Base-by-base conservation (phyloP, 2,797 vertebrate genomes). In the Psittacula echo region DNA sequence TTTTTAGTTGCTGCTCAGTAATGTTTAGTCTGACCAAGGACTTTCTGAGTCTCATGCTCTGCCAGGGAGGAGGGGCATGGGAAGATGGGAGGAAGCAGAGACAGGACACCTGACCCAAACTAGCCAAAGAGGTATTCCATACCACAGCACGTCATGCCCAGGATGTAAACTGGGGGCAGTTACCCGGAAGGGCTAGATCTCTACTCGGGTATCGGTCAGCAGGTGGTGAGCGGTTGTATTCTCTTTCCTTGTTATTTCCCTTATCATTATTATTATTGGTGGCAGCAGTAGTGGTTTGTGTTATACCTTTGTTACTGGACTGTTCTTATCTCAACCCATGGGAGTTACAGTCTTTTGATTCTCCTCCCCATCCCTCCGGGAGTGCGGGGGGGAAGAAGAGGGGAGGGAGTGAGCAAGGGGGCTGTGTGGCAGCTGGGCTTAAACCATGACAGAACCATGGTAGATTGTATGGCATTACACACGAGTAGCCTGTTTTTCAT, bases 171-270 rank as follows among this genome's bases (percentile, higher is more conserved):
- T 56, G 20, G 32, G 32, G 54, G 32, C 20, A n/a, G 30, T n/a
- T n/a, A 56, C 20, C 54, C 3, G 2, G 32, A n/a, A 56, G 32
- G 54, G 12, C 13, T 21, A 56, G 54, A n/a, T 56, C 32, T 13
- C 54, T 56, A 8, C 32, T 56, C 2, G 6, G 54, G 32, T 22
- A n/a, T 56, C 1, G 1, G 54, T 22, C 4, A 1, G 54, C 5
- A 5, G 20, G 20, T 22, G 32, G 32, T n/a, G 32, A 56, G 12
- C 8, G 1, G 13, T 13, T 56, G 8, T 56, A n/a, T 56, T 22
- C 20, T 56, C 54, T 56, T 13, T 32, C 32, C 20, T 22, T 56
- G 54, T 13, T 21, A 20, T n/a, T 56, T 56, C 54, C 32, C 20
- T n/a, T 56, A 22, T n/a, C 32, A 14, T 56, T n/a, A 56, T 54